Evolutionary conservation across 2,888 invertebrate species (phyloP).

Genomic region (Idaea dimidiata): DNA sequence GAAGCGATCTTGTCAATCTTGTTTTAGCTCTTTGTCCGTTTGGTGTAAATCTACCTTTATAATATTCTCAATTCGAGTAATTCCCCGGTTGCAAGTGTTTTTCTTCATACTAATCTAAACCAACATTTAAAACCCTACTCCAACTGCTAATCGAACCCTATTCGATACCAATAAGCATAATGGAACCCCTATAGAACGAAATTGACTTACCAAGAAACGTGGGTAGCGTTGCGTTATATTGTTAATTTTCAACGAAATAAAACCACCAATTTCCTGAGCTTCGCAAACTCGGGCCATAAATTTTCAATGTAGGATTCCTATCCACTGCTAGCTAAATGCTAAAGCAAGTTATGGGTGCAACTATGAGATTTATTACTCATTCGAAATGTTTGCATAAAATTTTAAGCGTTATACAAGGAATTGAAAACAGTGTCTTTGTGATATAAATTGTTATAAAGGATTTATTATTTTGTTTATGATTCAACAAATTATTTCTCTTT

Average conservation of each 20-base stretch:
- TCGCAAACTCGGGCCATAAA: slow-evolving; percentile 7
- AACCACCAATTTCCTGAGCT: slow-evolving; percentile 16
- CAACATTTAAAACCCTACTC: slow-evolving; percentile 8
- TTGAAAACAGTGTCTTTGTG: no score
- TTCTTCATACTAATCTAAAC: background rate
- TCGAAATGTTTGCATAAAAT: background rate
- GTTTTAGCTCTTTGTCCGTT: no score
- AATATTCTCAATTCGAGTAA: background rate
- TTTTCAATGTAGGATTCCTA: slow-evolving; percentile 6
- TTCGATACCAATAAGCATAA: slow-evolving; percentile 22
- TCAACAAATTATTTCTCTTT: no score
- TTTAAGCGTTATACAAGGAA: no score
- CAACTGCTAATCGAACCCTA: slow-evolving; percentile 11
- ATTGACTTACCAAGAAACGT: slow-evolving; percentile 15
- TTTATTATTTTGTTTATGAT: no score
- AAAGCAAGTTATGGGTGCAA: background rate
- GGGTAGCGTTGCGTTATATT: slow-evolving; percentile 11
- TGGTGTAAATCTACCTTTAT: background rate
- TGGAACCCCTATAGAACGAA: slow-evolving; percentile 22
- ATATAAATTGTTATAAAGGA: no score
- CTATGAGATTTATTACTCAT: background rate
- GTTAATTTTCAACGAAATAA: slow-evolving; percentile 19
- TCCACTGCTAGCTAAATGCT: slow-evolving; percentile 3
- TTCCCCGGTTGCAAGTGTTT: background rate
- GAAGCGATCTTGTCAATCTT: no score